Evolutionary conservation across 2,113 vertebrate species (phyloP).

Genomic region (Polypterus bichir): DNA sequence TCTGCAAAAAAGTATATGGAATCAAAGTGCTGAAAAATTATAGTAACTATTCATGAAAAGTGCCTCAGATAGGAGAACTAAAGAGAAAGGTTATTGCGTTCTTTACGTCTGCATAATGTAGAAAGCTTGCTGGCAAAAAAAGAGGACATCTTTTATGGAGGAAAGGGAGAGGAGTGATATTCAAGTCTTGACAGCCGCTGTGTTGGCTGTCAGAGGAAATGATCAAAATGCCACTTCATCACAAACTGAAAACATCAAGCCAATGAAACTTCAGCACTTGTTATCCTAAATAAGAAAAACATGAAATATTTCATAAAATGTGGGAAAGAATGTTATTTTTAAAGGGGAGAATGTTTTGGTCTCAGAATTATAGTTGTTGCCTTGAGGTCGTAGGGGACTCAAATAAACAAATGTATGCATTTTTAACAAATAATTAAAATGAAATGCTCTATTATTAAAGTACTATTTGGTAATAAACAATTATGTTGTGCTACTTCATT

Average conservation of each 20-base stretch:
- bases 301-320: constrained; percentile 8
- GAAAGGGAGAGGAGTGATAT: constrained; percentile 1
- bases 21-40: no score
- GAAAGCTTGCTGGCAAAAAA: neutral
- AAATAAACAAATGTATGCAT: no score
- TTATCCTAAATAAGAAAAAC: constrained; percentile 8
- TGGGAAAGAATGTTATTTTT: constrained; percentile 2
- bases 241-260: constrained; percentile 18
- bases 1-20: no score
- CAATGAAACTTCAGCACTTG: constrained; percentile 15
- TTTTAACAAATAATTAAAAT: no score
- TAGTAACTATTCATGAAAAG: no score
- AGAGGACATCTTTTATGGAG: neutral
- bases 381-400: no score
- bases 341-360: neutral
- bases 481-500: no score
- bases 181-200: constrained; percentile 16
- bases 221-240: constrained; percentile 23
- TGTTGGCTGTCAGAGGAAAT: constrained; percentile 32
- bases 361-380: neutral
- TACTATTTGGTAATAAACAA: no score
- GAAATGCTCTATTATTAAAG: no score
- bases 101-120: constrained; percentile 1
- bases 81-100: neutral
- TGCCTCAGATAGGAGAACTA: no score